Base-by-base conservation (phyloP, 1,140 invertebrate genomes). In the Globodera rostochiensis region DNA sequence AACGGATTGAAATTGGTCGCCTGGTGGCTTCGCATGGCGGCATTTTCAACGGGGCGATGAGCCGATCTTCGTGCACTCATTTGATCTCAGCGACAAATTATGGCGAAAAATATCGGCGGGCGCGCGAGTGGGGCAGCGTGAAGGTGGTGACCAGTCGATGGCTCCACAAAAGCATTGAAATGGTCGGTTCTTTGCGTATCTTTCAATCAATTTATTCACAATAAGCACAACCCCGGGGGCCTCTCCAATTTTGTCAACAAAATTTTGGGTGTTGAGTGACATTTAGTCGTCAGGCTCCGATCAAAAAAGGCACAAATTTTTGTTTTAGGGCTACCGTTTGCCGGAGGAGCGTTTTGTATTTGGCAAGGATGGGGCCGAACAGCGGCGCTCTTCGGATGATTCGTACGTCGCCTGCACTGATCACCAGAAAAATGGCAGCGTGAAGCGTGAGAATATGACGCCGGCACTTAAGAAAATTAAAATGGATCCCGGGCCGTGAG, bases 151-250 rank as follows among this genome's bases (percentile, higher is more conserved):
- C 70, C 13, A 25, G 13, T 36, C 49, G 60, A n/a, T 80, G 79
- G 79, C 79, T 80, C 6, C 9, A 19, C 60, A 80, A 80, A 80
- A 46, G 57, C 21, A 80, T 80, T 80, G 25, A 7, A 80, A 57
- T 36, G 50, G 77, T 78, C 9, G n/a, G 67, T 45, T 3, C 71
- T 75, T n/a, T 50, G 0, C 8, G 50, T 57, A 21, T 64, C 36
- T 36, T 36, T 36, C 36, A 36, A 3, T 36, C 36, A 36, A 1
- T 36, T 36, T 25, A 25, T 36, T 36, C 36, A 36, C 36, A 36
- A 36, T 36, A 36, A 36, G 36, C 36, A 36, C 36, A 36, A 3
- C 36, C 36, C 36, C 36, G 36, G 36, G 36, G 36, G 36, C 36
- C 36, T 36, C 36, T 36, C 36, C 60, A 66, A 21, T 13, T 66